Evolutionary conservation across 2,113 vertebrate genomes (phyloP), one percentile per base, ranked within the genome.

Genomic region (Kryptolebias marmoratus): DNA sequence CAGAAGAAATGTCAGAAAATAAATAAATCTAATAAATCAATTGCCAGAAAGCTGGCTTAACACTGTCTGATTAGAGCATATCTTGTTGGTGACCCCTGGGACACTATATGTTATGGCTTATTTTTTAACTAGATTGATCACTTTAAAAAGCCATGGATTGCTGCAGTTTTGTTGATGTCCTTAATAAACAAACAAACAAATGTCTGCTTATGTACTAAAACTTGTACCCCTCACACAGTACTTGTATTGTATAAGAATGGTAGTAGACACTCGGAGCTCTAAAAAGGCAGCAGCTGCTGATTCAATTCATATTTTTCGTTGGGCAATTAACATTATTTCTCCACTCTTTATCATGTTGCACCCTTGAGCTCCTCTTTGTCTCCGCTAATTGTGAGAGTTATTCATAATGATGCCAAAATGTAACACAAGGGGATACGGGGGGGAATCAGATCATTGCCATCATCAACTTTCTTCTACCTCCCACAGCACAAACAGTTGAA

Each of bases 281-380:
- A 7, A 61, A 28, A 54, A 16, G 28, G 15, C 48, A 39, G 49
- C 59, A 69, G 61, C 69, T 27, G 36, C 30, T 61, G 44, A 66
- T 22, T 36, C 75, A 5, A 80, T 70, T 67, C 49, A 31, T 74
- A 68, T 71, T 73, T 74, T 50, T 68, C 45, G 10, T 42, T 14
- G 13, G 61, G 45, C 71, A 62, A 73, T 89, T 79, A 75, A 72
- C 68, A 78, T 87, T 83, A 61, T 48, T 31, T 62, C 48, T 64
- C 11, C 54, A 52, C 32, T 82, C 73, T 59, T 28, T 68, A 58
- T 36, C n/a, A 22, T 60, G 44, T 57, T 67, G 22, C 53, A 55
- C 61, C 79, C 36, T 22, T 59, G 68, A 77, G 70, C 49, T 61
- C 75, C 30, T 76, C 32, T 75, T 74, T 79, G 73, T 73, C 54